Evolutionary conservation across 92 coral and sea anemone genomes (phyloP), one percentile per base, ranked within the genome.

Genomic region (Diadumene lineata): DNA sequence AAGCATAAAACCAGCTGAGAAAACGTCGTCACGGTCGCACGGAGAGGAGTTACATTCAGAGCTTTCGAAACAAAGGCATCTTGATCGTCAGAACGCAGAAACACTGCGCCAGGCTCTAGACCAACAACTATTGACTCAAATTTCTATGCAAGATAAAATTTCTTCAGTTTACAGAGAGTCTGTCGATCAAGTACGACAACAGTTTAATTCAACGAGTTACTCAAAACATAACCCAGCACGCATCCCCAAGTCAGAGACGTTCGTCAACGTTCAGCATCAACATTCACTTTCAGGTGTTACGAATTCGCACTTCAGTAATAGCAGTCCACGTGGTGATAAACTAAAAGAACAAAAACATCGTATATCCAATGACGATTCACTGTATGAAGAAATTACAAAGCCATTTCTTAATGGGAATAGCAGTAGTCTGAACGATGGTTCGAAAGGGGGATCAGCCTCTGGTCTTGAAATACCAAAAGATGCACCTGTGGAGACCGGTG

Each of bases 1-100:
- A 16, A 72, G 77, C 50, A 56, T 25, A 31, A 71, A 71, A n/a
- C 55, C 77, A 16, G 67, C 24, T 6, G 19, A 50, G 0, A 21
- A 48, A 21, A 30, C 31, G 1, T 21, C 38, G 13, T 13, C 27
- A 23, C 7, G 30, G 3, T 3, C 18, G 7, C 48, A 38, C 48
- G 58, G 58, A 16, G 58, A 53, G 18, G 4, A 38, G 48, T 38
- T 38, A 38, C 48, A 38, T 38, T 38, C 48, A 38, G 48, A 38
- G 7, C 7, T 13, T 38, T 38, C 48, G 48, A 38, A 13, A n/a
- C n/a, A n/a, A n/a, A n/a, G n/a, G n/a, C n/a, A n/a, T n/a, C n/a
- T n/a, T n/a, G n/a, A n/a, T n/a, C n/a, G n/a, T n/a, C n/a, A n/a
- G n/a, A n/a, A n/a, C n/a, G n/a, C n/a, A n/a, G n/a, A n/a, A n/a